A percentile compares a stretch with the other conserved stretches of the same genome.
Evolutionary conservation across 2,797 vertebrate genomes (phyloP).

Genomic region (Acridotheres tristis): DNA sequence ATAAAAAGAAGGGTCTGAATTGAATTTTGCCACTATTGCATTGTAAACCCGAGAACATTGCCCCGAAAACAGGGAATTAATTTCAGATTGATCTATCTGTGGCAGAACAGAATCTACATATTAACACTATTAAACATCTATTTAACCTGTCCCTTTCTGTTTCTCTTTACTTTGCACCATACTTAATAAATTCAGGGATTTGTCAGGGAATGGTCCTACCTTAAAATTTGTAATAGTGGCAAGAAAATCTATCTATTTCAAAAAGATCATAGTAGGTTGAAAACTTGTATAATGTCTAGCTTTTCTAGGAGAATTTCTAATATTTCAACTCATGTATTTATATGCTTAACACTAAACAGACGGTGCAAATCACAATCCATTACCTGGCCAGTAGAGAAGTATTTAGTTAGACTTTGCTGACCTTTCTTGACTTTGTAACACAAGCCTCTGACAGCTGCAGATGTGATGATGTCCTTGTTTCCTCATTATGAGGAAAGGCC

Average conservation of each 20-base stretch:
- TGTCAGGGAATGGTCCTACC: background rate
- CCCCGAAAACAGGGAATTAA: background rate
- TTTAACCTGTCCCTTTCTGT: background rate
- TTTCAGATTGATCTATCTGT: background rate
- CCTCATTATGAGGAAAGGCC: background rate
- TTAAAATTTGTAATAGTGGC: background rate
- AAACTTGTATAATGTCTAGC: background rate
- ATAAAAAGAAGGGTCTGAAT: background rate
- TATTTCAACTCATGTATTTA: background rate
- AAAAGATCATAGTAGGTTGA: background rate
- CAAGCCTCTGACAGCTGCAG: background rate
- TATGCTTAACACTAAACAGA: background rate
- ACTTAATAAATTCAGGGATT: background rate
- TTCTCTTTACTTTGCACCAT: background rate
- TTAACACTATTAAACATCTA: background rate
- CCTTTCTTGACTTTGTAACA: background rate
- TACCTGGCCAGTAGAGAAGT: background rate
- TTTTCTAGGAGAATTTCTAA: background rate
- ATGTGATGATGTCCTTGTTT: background rate
- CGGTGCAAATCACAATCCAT: background rate
- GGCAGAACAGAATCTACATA: background rate
- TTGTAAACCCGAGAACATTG: background rate
- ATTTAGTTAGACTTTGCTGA: background rate
- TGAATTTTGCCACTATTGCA: background rate
- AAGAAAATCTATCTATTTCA: background rate